Percentiles rank a stretch among this genome's conserved stretches.
phyloP scores from a whole-genome alignment of 2,888 invertebrate species.

The Aromia moschata region DNA sequence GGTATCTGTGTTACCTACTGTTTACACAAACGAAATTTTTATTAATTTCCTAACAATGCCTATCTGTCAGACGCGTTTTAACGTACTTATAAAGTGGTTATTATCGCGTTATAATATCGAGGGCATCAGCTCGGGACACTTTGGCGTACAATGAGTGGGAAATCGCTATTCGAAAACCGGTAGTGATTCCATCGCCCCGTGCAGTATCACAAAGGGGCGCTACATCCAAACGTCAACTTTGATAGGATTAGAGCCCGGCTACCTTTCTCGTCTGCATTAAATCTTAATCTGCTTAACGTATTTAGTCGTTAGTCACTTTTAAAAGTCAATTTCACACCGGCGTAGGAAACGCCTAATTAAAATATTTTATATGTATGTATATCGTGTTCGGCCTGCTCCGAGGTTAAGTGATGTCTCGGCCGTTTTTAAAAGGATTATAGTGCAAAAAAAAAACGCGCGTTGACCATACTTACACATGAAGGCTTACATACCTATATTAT shows the following conservation, averaged over 20 bases:
- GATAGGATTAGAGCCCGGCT: slow-evolving; percentile 54
- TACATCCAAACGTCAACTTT: slow-evolving; percentile 53
- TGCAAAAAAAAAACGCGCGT: too few relatives aligned
- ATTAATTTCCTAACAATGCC: slow-evolving; percentile 5
- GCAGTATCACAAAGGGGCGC: slow-evolving; percentile 44
- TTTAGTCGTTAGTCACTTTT: slow-evolving; percentile 49
- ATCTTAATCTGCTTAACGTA: slow-evolving; percentile 52
- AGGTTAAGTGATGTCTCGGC: not conserved
- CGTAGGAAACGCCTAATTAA: slow-evolving; percentile 46
- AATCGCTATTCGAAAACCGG: slow-evolving; percentile 52
- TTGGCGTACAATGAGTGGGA: slow-evolving; percentile 42
- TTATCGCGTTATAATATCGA: slow-evolving; percentile 48
- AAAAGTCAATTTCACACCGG: slow-evolving; percentile 51
- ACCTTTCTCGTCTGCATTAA: slow-evolving; percentile 36
- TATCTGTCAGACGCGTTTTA: slow-evolving; percentile 33
- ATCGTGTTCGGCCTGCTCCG: not conserved
- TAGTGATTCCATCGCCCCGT: slow-evolving; percentile 45
- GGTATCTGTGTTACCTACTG: too few relatives aligned
- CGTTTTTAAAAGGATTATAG: not conserved
- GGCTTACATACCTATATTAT: too few relatives aligned
- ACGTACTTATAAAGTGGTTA: slow-evolving; percentile 39
- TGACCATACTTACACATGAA: too few relatives aligned
- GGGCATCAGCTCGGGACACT: slow-evolving; percentile 31
- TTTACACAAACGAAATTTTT: not conserved
- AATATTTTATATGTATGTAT: slow-evolving; percentile 27